Base-by-base conservation (phyloP, 2,797 vertebrate species). In the Poecilia wingei region DNA sequence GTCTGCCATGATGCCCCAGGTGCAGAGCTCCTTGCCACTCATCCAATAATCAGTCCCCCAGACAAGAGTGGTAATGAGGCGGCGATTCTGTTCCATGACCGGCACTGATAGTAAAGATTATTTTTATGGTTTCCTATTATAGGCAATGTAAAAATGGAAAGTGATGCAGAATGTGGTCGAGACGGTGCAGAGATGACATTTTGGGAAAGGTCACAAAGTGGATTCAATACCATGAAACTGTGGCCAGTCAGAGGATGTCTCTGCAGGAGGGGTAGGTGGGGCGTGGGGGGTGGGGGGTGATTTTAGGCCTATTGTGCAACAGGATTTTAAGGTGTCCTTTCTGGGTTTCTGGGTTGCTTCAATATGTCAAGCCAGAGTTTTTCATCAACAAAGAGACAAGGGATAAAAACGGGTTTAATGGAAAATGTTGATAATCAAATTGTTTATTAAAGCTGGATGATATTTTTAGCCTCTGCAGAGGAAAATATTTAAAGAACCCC, bases 111-210 rank as follows among this genome's bases (percentile, higher is more conserved):
- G 85, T 92, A 92, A 88, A 88, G 88, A 91, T 92, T 89, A 85
- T 86, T 91, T 92, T 93, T 85, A 93, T 89, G 76, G 82, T 73
- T 83, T 92, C 86, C 76, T 85, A 85, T 93, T 82, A 92, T 84
- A 90, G 86, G 80, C 0, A 47, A 41, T 55, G 74, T 81, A 80
- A 91, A 91, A 89, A 83, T 53, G 84, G 69, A 90, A 79, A 80
- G 79, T 49, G 82, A 85, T 20, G 59, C 74, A 82, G 80, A 85
- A 77, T 79, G 82, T 78, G 77, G 84, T 64, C 46, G 75, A 80
- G 85, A 85, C 74, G 49, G 79, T 72, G 78, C 39, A 3, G 45
- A 22, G 79, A 75, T 91, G 91, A 88, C 91, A 93, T 90, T 93
- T 92, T 84, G 83, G 84, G 90, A 75, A 92, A 93, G 91, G 90